Conservation (phyloP, 2,888 invertebrate genomes). For the Phyllotreta cruciferae region DNA sequence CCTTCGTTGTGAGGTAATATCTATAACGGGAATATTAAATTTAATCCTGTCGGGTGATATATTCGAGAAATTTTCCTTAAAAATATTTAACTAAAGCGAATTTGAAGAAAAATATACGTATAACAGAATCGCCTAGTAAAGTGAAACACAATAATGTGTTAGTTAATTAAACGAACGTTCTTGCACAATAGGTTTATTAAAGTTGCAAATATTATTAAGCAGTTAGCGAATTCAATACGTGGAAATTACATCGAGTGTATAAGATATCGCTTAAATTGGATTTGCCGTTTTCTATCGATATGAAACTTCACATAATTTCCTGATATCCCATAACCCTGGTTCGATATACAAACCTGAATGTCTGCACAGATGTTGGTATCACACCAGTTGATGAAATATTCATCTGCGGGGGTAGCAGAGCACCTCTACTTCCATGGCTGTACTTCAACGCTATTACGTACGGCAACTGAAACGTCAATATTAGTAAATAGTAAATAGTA, state of each 20-base stretch:
- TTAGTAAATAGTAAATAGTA: constrained; percentile 21
- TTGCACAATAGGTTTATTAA: not conserved
- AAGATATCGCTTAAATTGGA: constrained; percentile 12
- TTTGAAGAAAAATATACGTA: too few relatives aligned
- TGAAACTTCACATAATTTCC: constrained; percentile 23
- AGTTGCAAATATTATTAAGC: not conserved
- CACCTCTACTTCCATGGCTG: constrained; percentile 70
- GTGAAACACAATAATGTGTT: not conserved
- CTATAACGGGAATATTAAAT: too few relatives aligned
- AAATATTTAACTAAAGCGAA: too few relatives aligned
- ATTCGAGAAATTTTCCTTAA: too few relatives aligned
- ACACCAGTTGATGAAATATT: constrained; percentile 83
- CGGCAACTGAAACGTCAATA: constrained; percentile 66
- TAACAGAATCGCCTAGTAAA: too few relatives aligned
- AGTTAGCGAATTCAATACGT: constrained; percentile 4
- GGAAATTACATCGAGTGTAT: constrained; percentile 1
- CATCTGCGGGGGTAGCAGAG: constrained; percentile 79
- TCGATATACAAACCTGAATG: constrained; percentile 67
- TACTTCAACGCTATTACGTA: constrained; percentile 81
- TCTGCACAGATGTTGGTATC: constrained; percentile 79
- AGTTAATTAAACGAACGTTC: not conserved
- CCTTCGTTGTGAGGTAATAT: not conserved
- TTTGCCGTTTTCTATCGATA: constrained; percentile 14
- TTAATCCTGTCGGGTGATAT: too few relatives aligned
- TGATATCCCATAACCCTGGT: constrained; percentile 27